Percentiles rank a stretch among this genome's conserved stretches.
Evolutionary conservation across 2,113 vertebrate species (phyloP).

Genomic region (Nipponia nippon): DNA sequence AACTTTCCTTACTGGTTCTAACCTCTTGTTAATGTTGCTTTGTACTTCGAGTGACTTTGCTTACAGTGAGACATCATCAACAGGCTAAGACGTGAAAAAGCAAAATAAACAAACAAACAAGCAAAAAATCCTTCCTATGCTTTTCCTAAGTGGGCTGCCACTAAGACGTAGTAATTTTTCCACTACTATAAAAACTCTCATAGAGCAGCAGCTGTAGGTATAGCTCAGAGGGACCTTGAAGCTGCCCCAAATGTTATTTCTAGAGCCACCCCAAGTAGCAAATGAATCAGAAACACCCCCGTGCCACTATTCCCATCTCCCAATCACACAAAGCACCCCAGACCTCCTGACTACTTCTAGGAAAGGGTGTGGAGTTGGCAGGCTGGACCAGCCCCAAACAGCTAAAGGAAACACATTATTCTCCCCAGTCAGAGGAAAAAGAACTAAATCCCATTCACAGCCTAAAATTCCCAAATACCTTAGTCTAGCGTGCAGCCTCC

Average conservation of each 20-base stretch:
- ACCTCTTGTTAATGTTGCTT: not conserved
- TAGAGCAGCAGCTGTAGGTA: not conserved
- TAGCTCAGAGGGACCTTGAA: not conserved
- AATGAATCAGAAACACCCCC: not conserved
- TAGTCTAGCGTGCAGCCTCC: not conserved
- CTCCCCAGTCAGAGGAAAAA: not conserved
- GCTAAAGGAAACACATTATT: not conserved
- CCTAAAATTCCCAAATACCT: not conserved
- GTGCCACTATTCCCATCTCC: not conserved
- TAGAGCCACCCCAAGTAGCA: accelerated
- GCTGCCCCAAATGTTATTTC: not conserved
- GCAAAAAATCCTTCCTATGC: not conserved
- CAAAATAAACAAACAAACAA: not conserved
- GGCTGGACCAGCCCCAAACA: not conserved
- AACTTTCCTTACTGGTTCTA: not conserved
- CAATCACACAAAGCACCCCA: not conserved
- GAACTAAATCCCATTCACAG: not conserved
- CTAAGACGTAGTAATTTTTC: not conserved
- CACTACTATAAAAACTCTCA: not conserved
- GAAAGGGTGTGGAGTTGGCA: accelerated
- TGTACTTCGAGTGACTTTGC: not conserved
- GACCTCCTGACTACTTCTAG: not conserved
- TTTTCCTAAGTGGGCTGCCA: not conserved
- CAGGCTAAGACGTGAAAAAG: not conserved
- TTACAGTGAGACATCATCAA: not conserved